Evolutionary conservation across 2,888 invertebrate species (phyloP).

Genomic region (Operophtera brumata): DNA sequence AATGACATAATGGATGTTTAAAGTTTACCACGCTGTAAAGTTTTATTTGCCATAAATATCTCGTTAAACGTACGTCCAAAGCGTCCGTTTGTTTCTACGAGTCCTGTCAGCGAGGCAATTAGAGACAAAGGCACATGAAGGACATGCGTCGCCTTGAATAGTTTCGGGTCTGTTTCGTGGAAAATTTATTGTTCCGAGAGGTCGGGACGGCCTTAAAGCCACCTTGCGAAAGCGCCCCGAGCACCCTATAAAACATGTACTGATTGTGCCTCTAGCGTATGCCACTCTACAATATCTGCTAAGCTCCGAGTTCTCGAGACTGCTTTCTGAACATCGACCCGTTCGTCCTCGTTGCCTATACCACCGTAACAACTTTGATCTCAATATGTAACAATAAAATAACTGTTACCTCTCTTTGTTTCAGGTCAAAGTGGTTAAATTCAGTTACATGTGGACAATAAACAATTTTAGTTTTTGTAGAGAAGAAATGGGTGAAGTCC

Average conservation of each 20-base stretch:
- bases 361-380: constrained; percentile 35
- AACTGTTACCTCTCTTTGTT: constrained; percentile 60
- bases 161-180: constrained; percentile 37
- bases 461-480: constrained; percentile 99
- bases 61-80: constrained; percentile 48
- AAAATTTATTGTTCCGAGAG: constrained; percentile 47
- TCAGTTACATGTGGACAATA: constrained; percentile 99
- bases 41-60: constrained; percentile 62
- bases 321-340: constrained; percentile 16
- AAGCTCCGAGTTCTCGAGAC: constrained; percentile 1
- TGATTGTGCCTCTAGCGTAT: not conserved
- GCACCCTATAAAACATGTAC: not conserved
- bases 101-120: constrained; percentile 52
- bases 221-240: constrained; percentile 37
- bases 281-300: not conserved
- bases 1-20: constrained; percentile 41
- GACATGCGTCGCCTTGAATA: constrained; percentile 39
- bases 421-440: constrained; percentile 99
- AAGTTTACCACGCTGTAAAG: constrained; percentile 39
- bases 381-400: constrained; percentile 36
- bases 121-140: constrained; percentile 48
- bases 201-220: constrained; percentile 33
- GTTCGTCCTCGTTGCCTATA: constrained; percentile 32
- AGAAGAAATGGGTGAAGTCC: constrained; percentile 99
- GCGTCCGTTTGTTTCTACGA: constrained; percentile 46